Conservation (phyloP, 1,140 invertebrate genomes). For the Arion vulgaris region DNA sequence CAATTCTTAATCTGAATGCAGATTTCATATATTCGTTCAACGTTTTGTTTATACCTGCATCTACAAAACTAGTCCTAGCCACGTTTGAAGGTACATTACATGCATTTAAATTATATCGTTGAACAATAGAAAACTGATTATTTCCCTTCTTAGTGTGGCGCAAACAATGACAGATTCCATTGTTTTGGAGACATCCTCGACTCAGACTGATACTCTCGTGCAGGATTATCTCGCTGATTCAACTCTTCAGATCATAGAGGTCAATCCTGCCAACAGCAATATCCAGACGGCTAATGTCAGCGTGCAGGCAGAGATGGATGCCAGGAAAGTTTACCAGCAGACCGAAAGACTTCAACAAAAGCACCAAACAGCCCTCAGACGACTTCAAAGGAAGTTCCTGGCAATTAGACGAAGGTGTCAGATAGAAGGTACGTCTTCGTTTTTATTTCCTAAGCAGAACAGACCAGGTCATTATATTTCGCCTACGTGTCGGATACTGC, state of each 20-base stretch:
- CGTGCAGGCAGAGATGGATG: conserved; percentile 33
- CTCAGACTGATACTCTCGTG: not conserved
- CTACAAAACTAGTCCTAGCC: too few species aligned
- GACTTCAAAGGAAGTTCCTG: conserved; percentile 32
- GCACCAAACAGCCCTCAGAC: not conserved
- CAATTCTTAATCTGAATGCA: too few species aligned
- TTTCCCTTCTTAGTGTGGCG: conserved; percentile 6
- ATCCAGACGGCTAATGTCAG: conserved; percentile 17
- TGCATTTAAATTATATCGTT: not conserved
- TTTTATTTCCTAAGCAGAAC: too few species aligned
- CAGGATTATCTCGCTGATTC: not conserved
- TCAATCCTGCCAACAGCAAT: not conserved
- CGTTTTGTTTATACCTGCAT: too few species aligned
- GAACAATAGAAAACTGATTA: too few species aligned
- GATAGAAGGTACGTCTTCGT: conserved; percentile 30
- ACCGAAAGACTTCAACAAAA: conserved; percentile 20
- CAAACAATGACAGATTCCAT: conserved; percentile 20
- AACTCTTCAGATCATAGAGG: not conserved
- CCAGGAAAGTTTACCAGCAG: conserved; percentile 25
- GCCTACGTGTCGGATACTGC: too few species aligned
- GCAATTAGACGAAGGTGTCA: conserved; percentile 21
- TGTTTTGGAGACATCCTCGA: not conserved
- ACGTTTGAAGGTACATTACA: not conserved
- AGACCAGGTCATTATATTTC: too few species aligned
- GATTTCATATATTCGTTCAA: too few species aligned